Evolutionary conservation across 2,888 invertebrate species (phyloP).

Genomic region (Drosophila peninsularis): DNA sequence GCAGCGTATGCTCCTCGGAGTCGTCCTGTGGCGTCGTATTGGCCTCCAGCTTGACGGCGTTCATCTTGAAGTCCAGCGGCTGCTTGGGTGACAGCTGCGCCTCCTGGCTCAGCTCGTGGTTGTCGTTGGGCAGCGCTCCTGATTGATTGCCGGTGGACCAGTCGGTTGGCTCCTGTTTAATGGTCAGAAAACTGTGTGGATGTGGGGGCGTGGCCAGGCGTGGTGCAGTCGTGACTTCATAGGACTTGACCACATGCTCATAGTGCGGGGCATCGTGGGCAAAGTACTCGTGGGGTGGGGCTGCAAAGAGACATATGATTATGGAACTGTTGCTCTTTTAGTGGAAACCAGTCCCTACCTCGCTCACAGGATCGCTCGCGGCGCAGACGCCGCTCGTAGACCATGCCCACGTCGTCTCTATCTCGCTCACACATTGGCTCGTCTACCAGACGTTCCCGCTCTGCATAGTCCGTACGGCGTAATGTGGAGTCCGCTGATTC

Average conservation of each 20-base stretch:
- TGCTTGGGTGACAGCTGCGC: conserved; percentile 72
- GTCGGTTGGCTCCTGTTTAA: conserved; percentile 89
- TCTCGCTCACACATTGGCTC: conserved; percentile 63
- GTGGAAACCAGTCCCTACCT: conserved; percentile 26
- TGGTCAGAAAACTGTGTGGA: conserved; percentile 75
- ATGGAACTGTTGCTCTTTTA: not conserved
- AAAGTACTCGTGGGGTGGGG: conserved; percentile 65
- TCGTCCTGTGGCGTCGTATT: conserved; percentile 61
- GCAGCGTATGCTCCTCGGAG: conserved; percentile 71
- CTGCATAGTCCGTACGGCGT: conserved; percentile 66
- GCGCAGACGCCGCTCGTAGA: conserved; percentile 65
- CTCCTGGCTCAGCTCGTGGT: conserved; percentile 51
- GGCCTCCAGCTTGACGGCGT: conserved; percentile 71
- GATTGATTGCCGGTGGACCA: conserved; percentile 85
- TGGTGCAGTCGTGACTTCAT: conserved; percentile 44
- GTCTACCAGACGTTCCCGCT: conserved; percentile 52
- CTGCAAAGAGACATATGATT: conserved; percentile 9
- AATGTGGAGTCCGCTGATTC: conserved; percentile 55
- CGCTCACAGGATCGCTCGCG: conserved; percentile 65
- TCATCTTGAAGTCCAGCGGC: conserved; percentile 78
- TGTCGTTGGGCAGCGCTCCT: conserved; percentile 40
- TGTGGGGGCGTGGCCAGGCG: conserved; percentile 64
- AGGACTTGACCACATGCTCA: conserved; percentile 65
- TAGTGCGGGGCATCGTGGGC: conserved; percentile 64
- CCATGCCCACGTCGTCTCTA: conserved; percentile 65